These are phyloP conservation scores for Prionailurus bengalensis DNA, from an alignment of 2,113 vertebrate species.

Conservation along the genomic window DNA sequence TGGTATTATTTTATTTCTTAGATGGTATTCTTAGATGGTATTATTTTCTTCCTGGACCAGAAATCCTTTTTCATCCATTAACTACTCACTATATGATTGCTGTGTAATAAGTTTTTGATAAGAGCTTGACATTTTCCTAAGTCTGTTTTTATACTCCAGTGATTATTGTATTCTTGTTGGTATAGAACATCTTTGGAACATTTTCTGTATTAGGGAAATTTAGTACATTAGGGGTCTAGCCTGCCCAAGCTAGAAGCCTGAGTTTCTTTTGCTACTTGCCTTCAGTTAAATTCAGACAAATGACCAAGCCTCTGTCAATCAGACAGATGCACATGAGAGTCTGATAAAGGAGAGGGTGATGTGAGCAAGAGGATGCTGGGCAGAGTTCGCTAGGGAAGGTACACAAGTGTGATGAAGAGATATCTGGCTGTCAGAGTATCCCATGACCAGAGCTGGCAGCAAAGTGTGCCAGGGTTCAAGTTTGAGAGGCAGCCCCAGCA, in stretches of 20 bases:
- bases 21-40: neutral
- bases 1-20: neutral
- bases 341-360: neutral
- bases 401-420: neutral
- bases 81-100: neutral
- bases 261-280: neutral
- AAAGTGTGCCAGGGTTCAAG: too few relatives aligned
- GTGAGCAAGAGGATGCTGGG: neutral
- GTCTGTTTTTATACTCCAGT: neutral
- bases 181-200: conserved; percentile 4
- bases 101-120: neutral
- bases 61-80: neutral
- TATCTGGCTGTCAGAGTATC: neutral
- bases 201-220: neutral
- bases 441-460: neutral
- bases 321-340: neutral
- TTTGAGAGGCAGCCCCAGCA: neutral
- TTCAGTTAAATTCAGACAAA: neutral
- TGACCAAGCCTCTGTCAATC: neutral
- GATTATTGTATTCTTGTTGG: neutral
- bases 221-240: neutral
- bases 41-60: neutral
- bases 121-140: neutral
- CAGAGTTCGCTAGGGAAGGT: neutral
- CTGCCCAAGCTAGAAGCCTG: neutral